These are phyloP conservation scores for Limonius californicus DNA, from an alignment of 1,140 invertebrate genomes.

Conservation along the genomic window DNA sequence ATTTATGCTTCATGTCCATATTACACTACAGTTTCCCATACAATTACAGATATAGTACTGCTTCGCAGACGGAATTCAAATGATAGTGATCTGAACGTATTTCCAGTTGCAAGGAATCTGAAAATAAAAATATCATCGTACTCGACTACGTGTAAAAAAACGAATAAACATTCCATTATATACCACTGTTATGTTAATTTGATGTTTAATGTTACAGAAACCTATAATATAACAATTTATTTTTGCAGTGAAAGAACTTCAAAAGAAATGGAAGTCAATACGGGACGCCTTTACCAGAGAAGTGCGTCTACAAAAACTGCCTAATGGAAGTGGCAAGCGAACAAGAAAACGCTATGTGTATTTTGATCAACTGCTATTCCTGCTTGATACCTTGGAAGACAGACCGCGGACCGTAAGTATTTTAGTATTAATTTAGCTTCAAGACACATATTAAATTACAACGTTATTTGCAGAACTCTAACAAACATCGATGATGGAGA, in stretches of 20 bases:
- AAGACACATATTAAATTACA: not conserved
- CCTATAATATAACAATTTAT: too few relatives aligned
- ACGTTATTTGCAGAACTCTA: not conserved
- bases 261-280: not conserved
- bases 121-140: not conserved
- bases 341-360: not conserved
- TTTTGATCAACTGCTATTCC: not conserved
- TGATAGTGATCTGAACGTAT: not conserved
- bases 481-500: not conserved
- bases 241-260: not conserved
- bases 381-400: not conserved
- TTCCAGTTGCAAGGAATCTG: slow-evolving; percentile 4
- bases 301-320: not conserved
- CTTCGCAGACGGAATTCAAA: not conserved
- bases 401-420: not conserved
- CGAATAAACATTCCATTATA: too few relatives aligned
- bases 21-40: not conserved
- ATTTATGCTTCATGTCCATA: not conserved
- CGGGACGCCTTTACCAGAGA: not conserved
- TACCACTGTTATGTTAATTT: too few relatives aligned
- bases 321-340: not conserved
- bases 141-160: not conserved
- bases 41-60: not conserved
- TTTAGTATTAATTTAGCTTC: not conserved
- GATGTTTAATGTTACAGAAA: too few relatives aligned